These are phyloP conservation scores for Antedon mediterranea DNA, from an alignment of 53 echinoderm and acorn worm genomes.

Conservation along the genomic window DNA sequence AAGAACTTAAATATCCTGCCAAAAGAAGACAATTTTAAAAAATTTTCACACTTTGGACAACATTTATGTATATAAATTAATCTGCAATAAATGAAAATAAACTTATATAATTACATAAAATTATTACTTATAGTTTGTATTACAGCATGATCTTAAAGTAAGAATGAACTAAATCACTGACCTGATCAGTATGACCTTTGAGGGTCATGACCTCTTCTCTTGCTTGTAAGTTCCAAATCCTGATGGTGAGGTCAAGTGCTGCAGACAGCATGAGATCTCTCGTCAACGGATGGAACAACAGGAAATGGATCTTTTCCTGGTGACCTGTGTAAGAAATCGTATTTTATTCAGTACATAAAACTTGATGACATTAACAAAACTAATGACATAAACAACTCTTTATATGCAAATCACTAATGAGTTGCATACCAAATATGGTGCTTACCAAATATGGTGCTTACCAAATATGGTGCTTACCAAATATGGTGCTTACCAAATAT, in stretches of 20 bases:
- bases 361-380: not conserved
- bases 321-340: slow-evolving; percentile 37
- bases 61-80: not conserved
- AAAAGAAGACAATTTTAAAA: not conserved
- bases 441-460: too few species aligned
- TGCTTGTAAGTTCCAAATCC: slow-evolving; percentile 68
- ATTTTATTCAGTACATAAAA: not conserved
- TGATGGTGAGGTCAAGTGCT: slow-evolving; percentile 68
- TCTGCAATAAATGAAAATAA: not conserved
- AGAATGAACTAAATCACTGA: too few species aligned
- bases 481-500: too few species aligned
- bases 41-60: too few species aligned
- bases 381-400: not conserved
- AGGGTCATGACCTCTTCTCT: slow-evolving; percentile 51
- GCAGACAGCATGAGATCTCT: slow-evolving; percentile 65
- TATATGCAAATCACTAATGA: too few species aligned
- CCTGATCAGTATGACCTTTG: slow-evolving; percentile 83
- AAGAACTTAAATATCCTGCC: not conserved
- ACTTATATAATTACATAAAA: not conserved
- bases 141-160: too few species aligned
- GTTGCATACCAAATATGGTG: too few species aligned
- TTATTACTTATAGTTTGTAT: too few species aligned
- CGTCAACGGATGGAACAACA: slow-evolving; percentile 85
- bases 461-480: too few species aligned
- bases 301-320: slow-evolving; percentile 71